phyloP scores from a whole-genome alignment of 2,797 vertebrate genomes.

The Alauda arvensis region DNA sequence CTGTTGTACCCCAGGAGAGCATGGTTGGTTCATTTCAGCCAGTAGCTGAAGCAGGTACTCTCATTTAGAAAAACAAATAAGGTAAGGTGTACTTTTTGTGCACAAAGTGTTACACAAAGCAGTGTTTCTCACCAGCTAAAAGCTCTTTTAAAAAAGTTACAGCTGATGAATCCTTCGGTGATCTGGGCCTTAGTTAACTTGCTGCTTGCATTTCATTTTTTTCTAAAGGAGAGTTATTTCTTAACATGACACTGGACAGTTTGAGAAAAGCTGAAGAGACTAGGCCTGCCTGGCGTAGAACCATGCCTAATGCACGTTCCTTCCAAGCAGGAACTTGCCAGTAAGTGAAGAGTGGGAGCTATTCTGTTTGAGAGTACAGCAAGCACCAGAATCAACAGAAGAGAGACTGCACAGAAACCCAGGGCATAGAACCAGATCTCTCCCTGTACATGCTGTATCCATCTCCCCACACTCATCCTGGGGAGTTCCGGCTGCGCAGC shows the following conservation, averaged over 20 bases:
- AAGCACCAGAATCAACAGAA: neutral
- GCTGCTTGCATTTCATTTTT: neutral
- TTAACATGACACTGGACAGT: neutral
- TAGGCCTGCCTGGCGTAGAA: neutral
- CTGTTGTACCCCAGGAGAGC: rapidly evolving
- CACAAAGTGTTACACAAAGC: neutral
- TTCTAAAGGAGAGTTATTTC: neutral
- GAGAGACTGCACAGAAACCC: neutral
- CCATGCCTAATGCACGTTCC: neutral
- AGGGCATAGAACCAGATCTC: neutral
- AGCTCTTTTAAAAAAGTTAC: rapidly evolving
- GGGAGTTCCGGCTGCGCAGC: rapidly evolving
- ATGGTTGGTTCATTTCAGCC: neutral
- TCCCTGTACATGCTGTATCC: neutral
- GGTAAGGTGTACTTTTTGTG: neutral
- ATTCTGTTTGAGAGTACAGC: neutral
- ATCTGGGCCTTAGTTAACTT: neutral
- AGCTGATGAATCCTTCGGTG: rapidly evolving
- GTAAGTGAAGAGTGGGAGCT: neutral
- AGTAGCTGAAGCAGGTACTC: neutral
- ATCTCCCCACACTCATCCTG: neutral
- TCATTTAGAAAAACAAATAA: rapidly evolving
- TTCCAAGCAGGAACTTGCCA: neutral
- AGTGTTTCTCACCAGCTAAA: neutral
- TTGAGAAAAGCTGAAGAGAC: neutral